These are phyloP conservation scores for Tubiluchus corallicola DNA, from an alignment of 2,888 invertebrate genomes.

Conservation along the genomic window DNA sequence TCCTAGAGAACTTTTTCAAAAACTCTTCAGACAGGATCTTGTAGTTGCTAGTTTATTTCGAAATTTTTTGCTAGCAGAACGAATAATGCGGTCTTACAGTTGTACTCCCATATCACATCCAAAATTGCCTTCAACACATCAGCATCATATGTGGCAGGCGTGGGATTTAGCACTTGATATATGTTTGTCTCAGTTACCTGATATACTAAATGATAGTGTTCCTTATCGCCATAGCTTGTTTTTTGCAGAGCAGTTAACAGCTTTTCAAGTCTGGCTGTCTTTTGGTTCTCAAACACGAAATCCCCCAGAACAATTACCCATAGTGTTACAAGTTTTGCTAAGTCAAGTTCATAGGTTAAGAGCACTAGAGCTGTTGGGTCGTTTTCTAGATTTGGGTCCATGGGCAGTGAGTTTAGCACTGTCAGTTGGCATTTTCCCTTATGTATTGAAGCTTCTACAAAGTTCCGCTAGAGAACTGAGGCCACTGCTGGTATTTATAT, in stretches of 20 bases:
- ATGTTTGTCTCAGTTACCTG: slow-evolving; percentile 70
- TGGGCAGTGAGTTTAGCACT: slow-evolving; percentile 90
- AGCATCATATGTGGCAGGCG: slow-evolving; percentile 52
- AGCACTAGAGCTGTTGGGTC: slow-evolving; percentile 78
- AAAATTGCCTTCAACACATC: slow-evolving; percentile 68
- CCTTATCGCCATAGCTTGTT: slow-evolving; percentile 68
- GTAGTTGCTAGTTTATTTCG: slow-evolving; percentile 94
- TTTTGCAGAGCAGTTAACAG: slow-evolving; percentile 92
- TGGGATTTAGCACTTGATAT: slow-evolving; percentile 95
- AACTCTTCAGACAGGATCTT: slow-evolving; percentile 86
- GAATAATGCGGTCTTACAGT: slow-evolving; percentile 86
- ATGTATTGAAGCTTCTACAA: slow-evolving; percentile 87
- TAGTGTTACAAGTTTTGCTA: slow-evolving; percentile 51
- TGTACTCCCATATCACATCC: slow-evolving; percentile 91
- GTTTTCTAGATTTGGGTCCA: slow-evolving; percentile 79
- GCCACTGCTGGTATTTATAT: slow-evolving; percentile 84
- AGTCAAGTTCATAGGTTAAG: slow-evolving; percentile 71
- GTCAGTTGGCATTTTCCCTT: slow-evolving; percentile 95
- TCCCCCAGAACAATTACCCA: slow-evolving; percentile 82
- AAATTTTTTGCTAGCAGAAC: slow-evolving; percentile 86
- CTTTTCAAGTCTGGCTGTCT: slow-evolving; percentile 85
- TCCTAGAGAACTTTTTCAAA: slow-evolving; percentile 84
- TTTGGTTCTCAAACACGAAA: slow-evolving; percentile 55
- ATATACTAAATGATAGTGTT: slow-evolving; percentile 21
- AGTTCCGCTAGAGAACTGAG: slow-evolving; percentile 79